These are phyloP conservation scores for Acyrthosiphon pisum DNA, from an alignment of 1,140 invertebrate genomes.

Conservation along the genomic window DNA sequence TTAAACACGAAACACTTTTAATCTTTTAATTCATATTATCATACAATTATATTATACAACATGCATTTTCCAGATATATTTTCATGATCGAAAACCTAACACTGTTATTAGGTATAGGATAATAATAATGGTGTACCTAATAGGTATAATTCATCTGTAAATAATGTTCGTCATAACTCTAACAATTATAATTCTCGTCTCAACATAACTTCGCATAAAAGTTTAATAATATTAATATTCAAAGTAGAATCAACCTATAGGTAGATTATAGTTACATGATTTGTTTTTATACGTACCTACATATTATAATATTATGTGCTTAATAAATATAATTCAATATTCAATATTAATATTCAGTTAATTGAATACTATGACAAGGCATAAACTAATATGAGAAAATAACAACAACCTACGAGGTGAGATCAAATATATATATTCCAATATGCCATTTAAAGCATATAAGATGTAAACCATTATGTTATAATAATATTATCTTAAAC, in stretches of 20 bases:
- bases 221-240: neutral
- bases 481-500: neutral
- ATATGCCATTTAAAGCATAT: neutral
- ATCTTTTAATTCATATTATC: neutral
- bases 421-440: neutral
- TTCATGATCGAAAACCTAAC: neutral
- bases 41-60: neutral
- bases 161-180: neutral
- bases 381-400: neutral
- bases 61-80: neutral
- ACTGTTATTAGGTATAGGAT: neutral
- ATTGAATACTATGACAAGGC: neutral
- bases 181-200: neutral
- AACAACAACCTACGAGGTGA: neutral
- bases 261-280: neutral
- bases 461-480: neutral
- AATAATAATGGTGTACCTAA: neutral
- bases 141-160: neutral
- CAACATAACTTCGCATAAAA: neutral
- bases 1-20: neutral
- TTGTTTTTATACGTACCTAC: neutral
- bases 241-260: neutral
- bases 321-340: neutral
- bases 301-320: neutral
- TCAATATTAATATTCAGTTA: neutral